Conservation (phyloP, 1,140 invertebrate genomes). For the Hermetia illucens region DNA sequence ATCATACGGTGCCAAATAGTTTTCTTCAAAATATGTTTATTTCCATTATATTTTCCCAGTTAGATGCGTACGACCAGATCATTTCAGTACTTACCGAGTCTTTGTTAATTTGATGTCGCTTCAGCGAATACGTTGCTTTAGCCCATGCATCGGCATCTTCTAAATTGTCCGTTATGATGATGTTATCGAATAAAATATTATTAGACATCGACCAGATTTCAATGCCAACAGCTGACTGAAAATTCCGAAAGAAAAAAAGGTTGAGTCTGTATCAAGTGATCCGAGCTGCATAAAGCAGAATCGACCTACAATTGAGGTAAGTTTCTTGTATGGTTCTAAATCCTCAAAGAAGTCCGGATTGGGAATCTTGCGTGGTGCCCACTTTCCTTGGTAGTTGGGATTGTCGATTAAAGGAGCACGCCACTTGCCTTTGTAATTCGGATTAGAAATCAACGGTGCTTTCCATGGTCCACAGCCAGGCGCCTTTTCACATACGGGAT, state of each 20-base stretch:
- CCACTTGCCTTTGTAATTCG: conserved; percentile 88
- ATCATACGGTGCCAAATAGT: conserved; percentile 57
- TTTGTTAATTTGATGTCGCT: conserved; percentile 60
- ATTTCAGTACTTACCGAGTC: conserved; percentile 52
- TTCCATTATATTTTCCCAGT: conserved; percentile 6
- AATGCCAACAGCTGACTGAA: conserved; percentile 77
- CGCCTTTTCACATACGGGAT: conserved; percentile 73
- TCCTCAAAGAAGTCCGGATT: conserved; percentile 94
- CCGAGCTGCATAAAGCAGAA: conserved; percentile 1
- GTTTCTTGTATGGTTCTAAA: conserved; percentile 67
- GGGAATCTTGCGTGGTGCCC: conserved; percentile 70
- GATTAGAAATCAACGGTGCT: conserved; percentile 75
- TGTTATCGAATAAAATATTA: conserved; percentile 88
- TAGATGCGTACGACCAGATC: neutral
- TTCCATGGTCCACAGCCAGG: conserved; percentile 88
- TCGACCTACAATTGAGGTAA: conserved; percentile 80
- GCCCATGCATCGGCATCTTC: conserved; percentile 70
- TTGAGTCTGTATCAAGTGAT: no score
- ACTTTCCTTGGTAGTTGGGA: conserved; percentile 90
- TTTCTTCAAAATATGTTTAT: conserved; percentile 33
- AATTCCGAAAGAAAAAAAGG: no score
- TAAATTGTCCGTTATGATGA: conserved; percentile 79
- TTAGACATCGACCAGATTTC: conserved; percentile 98
- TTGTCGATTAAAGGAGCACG: conserved; percentile 79
- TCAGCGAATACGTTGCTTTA: conserved; percentile 70